Percentiles rank a stretch among this genome's conserved stretches.
phyloP scores from a whole-genome alignment of 2,797 vertebrate genomes.

The Pelodytes ibericus region DNA sequence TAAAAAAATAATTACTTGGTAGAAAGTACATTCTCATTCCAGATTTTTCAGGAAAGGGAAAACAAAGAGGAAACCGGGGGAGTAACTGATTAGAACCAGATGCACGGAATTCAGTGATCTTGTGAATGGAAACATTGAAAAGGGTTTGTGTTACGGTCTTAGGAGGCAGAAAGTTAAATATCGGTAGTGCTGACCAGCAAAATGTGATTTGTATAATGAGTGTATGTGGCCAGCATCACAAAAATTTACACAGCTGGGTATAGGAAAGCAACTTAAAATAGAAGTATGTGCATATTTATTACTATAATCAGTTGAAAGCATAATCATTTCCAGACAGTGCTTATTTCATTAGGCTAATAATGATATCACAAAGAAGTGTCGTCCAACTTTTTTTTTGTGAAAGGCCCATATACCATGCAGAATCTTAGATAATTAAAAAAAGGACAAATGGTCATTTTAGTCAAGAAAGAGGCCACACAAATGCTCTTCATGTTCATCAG shows the following conservation, averaged over 20 bases:
- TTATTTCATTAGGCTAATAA: too few species aligned
- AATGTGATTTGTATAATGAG: slow-evolving; percentile 6
- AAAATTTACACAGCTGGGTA: not conserved
- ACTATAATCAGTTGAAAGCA: too few species aligned
- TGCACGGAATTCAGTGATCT: not conserved
- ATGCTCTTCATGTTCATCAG: too few species aligned
- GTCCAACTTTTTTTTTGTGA: too few species aligned
- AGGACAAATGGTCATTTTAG: too few species aligned
- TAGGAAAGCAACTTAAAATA: too few species aligned
- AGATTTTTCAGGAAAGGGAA: slow-evolving; percentile 12
- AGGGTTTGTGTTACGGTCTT: not conserved
- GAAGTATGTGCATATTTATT: too few species aligned
- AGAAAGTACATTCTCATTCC: not conserved
- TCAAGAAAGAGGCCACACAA: too few species aligned
- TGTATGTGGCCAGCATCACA: slow-evolving; percentile 1
- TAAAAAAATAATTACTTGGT: not conserved
- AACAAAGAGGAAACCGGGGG: slow-evolving; percentile 12
- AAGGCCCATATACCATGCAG: too few species aligned
- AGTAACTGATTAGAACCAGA: not conserved
- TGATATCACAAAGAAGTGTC: too few species aligned
- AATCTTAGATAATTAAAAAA: too few species aligned
- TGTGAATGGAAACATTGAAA: not conserved
- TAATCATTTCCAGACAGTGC: too few species aligned
- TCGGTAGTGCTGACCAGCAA: not conserved
- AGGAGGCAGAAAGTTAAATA: not conserved